Percentiles rank a stretch among this genome's conserved stretches.
Evolutionary conservation across 2,113 vertebrate genomes (phyloP).

Genomic region (Taxidea taxus): DNA sequence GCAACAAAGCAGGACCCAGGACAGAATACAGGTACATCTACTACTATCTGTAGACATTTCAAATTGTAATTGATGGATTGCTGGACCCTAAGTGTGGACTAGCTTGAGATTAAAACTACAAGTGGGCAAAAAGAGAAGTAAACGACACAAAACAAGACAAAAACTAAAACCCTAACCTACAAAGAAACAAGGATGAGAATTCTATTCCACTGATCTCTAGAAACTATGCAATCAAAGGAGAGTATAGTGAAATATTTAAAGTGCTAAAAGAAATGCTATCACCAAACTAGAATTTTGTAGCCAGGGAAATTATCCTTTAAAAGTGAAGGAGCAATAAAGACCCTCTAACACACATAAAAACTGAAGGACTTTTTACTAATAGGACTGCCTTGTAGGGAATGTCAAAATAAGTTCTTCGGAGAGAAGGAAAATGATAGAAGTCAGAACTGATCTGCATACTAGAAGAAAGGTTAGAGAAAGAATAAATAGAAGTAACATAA

Average conservation of each 20-base stretch:
- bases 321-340: neutral
- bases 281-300: neutral
- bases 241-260: neutral
- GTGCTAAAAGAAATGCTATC: neutral
- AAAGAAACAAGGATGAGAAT: neutral
- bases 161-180: neutral
- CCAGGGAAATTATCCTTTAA: neutral
- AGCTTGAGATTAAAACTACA: neutral
- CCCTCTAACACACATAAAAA: neutral
- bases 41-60: fast-evolving
- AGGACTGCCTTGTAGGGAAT: neutral
- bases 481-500: neutral
- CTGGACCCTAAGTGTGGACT: neutral
- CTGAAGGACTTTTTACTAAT: neutral
- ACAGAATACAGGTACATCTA: neutral
- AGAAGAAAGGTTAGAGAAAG: neutral
- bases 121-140: neutral
- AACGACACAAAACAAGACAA: neutral
- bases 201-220: neutral
- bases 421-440: neutral
- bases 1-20: neutral
- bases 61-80: neutral
- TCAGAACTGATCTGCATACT: neutral
- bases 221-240: neutral
- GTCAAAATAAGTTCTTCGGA: neutral